Evolutionary conservation across 2,113 vertebrate species (phyloP), one percentile per base, ranked within the genome.

Genomic region (Blennius ocellaris): DNA sequence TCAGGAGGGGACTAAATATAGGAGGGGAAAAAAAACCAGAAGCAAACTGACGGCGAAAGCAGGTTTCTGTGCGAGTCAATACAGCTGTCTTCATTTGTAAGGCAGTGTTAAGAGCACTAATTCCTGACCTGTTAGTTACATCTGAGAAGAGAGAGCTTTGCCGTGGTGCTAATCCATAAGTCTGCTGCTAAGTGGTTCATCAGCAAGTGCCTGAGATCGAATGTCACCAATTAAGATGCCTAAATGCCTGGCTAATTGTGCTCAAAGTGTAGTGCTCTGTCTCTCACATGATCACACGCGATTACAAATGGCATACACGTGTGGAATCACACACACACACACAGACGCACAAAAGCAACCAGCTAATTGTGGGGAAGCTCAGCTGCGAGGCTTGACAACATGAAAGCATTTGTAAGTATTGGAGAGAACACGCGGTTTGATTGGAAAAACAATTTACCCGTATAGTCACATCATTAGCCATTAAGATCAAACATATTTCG

Each of bases 181-280:
- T 90, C 89, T 92, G 83, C 90, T 76, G 78, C 88, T 92, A 90
- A 93, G 88, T 93, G 88, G 91, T 92, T 93, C 89, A 89, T 91
- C 92, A 89, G 88, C 73, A 43, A 89, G 88, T 72, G 82, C 76
- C 77, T 48, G 37, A 80, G 92, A 94, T 94, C 91, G 92, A 93
- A 94, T 91, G 84, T 91, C 90, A 69, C 91, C 92, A 94, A 94
- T 94, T 94, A 94, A 93, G 93, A 94, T 49, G 89, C 87, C 90
- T 93, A 93, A 93, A 93, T 85, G 92, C 84, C 87, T 74, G 85
- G 90, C 92, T 94, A 95, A 94, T 94, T 94, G 90, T 82, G 91
- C 91, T 92, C 83, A 78, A 90, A 88, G 90, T 91, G 87, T 89
- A 73, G 76, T 38, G 82, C 67, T 87, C 78, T 53, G 75, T 88